Evolutionary conservation across 2,113 vertebrate genomes (phyloP).

Genomic region (Copsychus sechellarum): DNA sequence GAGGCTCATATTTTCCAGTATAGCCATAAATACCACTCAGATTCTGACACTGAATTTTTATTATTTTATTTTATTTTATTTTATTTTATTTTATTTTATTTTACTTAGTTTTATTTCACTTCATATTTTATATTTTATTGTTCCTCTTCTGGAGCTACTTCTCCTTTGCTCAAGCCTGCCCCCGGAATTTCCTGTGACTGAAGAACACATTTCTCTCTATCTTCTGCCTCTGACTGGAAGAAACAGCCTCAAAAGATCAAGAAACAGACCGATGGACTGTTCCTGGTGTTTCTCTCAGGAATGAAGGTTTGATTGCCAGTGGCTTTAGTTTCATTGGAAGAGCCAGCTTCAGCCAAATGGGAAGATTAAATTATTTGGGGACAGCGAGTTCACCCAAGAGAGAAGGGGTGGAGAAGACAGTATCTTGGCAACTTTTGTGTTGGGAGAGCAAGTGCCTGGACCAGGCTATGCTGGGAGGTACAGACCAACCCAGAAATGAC

Average conservation of each 20-base stretch:
- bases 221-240: not conserved
- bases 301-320: constrained; percentile 26
- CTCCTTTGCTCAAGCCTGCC: not conserved
- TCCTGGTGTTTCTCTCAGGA: constrained; percentile 43
- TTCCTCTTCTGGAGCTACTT: not conserved
- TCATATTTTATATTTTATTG: not conserved
- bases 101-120: not conserved
- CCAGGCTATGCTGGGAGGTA: constrained; percentile 2
- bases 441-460: constrained; percentile 22
- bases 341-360: not conserved
- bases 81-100: not conserved
- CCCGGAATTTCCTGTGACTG: not conserved
- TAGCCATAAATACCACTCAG: not conserved
- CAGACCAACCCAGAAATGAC: constrained; percentile 4
- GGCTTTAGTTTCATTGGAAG: constrained; percentile 31
- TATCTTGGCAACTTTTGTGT: constrained; percentile 18
- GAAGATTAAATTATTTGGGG: constrained; percentile 35
- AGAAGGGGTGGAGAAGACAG: constrained; percentile 29
- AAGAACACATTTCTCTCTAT: not conserved
- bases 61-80: not conserved
- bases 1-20: not conserved
- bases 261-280: not conserved
- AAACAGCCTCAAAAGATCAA: constrained; percentile 1
- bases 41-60: not conserved
- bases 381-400: constrained; percentile 39